Percentiles rank a stretch among this genome's conserved stretches.
These are phyloP conservation scores for Gymnocheta viridis DNA, from an alignment of 2,888 invertebrate species.

Conservation along the genomic window DNA sequence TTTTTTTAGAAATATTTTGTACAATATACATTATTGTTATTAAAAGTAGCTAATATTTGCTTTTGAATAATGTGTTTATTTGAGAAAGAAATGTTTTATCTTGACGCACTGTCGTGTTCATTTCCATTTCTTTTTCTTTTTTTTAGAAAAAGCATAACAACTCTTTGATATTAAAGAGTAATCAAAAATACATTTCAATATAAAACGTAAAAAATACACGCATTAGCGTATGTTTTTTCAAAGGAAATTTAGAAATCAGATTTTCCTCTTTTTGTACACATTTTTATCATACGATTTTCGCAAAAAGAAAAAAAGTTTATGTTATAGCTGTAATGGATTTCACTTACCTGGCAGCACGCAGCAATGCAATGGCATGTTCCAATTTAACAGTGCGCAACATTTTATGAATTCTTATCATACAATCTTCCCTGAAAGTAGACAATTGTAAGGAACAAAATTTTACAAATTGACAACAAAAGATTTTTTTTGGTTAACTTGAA, in stretches of 20 bases:
- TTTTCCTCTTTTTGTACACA: neutral
- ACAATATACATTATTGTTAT: neutral
- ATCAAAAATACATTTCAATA: conserved; percentile 67
- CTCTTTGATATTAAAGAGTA: conserved; percentile 46
- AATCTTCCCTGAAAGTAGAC: conserved; percentile 86
- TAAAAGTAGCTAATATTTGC: neutral
- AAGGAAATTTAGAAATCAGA: conserved; percentile 56
- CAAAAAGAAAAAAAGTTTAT: too few species aligned
- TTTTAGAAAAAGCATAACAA: neutral
- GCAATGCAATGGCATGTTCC: conserved; percentile 90
- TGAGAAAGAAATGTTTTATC: neutral
- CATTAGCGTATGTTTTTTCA: conserved; percentile 38
- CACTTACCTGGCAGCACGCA: conserved; percentile 89
- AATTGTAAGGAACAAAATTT: neutral
- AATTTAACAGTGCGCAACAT: conserved; percentile 87
- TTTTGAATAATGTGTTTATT: neutral
- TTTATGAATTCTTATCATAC: conserved; percentile 93
- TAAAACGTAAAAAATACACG: conserved; percentile 4
- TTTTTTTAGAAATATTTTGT: too few species aligned
- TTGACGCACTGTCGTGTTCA: neutral
- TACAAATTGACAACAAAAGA: conserved; percentile 47
- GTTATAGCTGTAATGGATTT: conserved; percentile 5
- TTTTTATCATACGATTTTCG: conserved; percentile 20
- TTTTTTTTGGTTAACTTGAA: neutral
- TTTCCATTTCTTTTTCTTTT: neutral